Evolutionary conservation across 2,113 vertebrate species (phyloP), one percentile per base, ranked within the genome.

Genomic region (Megaptera novaeangliae): DNA sequence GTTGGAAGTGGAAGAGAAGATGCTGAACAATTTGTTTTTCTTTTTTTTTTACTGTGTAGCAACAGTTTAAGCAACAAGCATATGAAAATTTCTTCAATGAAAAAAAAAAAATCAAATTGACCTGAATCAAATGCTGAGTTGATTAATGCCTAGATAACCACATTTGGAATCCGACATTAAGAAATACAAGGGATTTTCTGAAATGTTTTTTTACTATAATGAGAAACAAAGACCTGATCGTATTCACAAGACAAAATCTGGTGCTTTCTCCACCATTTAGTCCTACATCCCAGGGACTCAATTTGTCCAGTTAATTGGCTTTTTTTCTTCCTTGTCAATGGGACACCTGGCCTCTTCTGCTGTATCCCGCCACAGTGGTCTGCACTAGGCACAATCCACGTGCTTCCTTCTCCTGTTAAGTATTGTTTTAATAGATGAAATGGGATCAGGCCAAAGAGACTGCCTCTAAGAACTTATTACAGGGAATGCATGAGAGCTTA

Each of bases 151-250:
- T 36, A 95, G 44, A 72, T 71, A 94, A 44, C 44, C 23, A 94
- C 34, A 52, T 86, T 49, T 92, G 68, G 27, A 93, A 44, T 59
- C 57, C 87, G 55, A 77, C n/a, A 91, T 93, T 87, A 90, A 91
- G 74, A 83, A 96, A 95, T 29, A 52, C 10, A 59, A 59, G 31
- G 44, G 92, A 80, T 83, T 92, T 86, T 89, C 88, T 95, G 59
- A 92, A 61, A 89, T 89, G 31, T 86, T 36, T 94, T 88, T 87
- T 59, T 59, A 75, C 39, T 29, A 69, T 61, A 81, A 94, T 39
- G 5, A 74, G 64, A 85, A 94, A 78, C 68, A 17, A 95, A 80
- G 39, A 88, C 61, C 23, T 83, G 63, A 94, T 0, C 89, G 46
- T 87, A 59, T 74, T 81, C 57, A 63, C 13, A 91, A 59, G 46